These are phyloP conservation scores for Podarcis raffonei DNA, from an alignment of 2,113 vertebrate genomes.

Conservation along the genomic window DNA sequence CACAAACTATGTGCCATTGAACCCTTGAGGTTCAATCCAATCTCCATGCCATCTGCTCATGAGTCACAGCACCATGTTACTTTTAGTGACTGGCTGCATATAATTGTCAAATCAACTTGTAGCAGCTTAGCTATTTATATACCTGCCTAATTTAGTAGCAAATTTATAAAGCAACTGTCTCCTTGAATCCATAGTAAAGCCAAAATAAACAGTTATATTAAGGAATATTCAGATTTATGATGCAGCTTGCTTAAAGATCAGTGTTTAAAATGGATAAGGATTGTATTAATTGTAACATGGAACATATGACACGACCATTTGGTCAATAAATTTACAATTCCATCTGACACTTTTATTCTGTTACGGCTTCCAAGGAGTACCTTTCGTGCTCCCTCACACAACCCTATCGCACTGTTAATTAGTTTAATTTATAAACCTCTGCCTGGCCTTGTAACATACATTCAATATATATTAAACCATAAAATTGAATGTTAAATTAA, in stretches of 20 bases:
- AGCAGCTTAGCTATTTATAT: slow-evolving; percentile 80
- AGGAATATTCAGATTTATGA: slow-evolving; percentile 78
- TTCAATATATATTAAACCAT: slow-evolving; percentile 57
- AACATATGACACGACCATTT: slow-evolving; percentile 74
- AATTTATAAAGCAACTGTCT: slow-evolving; percentile 86
- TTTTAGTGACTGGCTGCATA: slow-evolving; percentile 54
- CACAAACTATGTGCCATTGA: slow-evolving; percentile 61
- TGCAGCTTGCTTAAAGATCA: slow-evolving; percentile 73
- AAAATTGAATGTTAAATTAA: slow-evolving; percentile 63
- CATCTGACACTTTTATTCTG: slow-evolving; percentile 72
- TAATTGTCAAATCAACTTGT: slow-evolving; percentile 72
- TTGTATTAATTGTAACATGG: slow-evolving; percentile 74
- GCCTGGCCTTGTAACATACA: slow-evolving; percentile 60
- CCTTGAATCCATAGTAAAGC: slow-evolving; percentile 81
- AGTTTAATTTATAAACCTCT: slow-evolving; percentile 74
- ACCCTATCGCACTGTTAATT: slow-evolving; percentile 69
- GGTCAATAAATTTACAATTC: slow-evolving; percentile 73
- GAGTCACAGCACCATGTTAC: slow-evolving; percentile 30
- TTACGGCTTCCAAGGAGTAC: slow-evolving; percentile 62
- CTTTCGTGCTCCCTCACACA: slow-evolving; percentile 49
- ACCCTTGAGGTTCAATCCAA: slow-evolving; percentile 53
- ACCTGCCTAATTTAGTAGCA: slow-evolving; percentile 66
- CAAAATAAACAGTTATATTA: slow-evolving; percentile 79
- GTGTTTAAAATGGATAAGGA: slow-evolving; percentile 78
- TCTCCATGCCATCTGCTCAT: slow-evolving; percentile 42